These are phyloP conservation scores for Madoqua kirkii DNA, from an alignment of 2,113 vertebrate species.

Conservation along the genomic window DNA sequence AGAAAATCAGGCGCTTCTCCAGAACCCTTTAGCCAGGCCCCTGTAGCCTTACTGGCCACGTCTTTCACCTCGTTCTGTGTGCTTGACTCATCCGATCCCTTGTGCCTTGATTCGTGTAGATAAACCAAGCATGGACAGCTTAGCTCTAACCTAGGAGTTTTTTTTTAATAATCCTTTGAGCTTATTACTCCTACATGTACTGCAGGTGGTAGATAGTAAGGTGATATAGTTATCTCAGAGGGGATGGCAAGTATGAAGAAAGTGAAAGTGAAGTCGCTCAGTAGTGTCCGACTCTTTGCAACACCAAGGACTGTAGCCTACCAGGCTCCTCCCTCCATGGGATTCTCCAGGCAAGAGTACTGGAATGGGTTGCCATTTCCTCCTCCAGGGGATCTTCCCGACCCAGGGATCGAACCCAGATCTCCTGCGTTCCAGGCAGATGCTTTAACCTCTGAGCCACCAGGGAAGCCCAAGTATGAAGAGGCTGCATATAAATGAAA, in stretches of 20 bases:
- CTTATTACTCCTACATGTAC: neutral
- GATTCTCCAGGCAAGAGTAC: too few relatives aligned
- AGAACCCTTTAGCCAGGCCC: neutral
- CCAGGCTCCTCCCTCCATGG: too few relatives aligned
- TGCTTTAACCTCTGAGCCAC: too few relatives aligned
- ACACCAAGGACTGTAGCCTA: too few relatives aligned
- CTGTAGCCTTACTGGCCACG: neutral
- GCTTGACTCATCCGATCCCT: neutral
- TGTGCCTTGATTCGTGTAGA: neutral
- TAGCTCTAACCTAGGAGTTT: neutral
- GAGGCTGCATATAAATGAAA: neutral
- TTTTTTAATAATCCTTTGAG: neutral
- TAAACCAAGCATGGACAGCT: neutral
- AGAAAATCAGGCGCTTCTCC: neutral
- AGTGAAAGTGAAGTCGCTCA: too few relatives aligned
- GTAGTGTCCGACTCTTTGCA: rapidly evolving
- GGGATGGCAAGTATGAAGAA: neutral
- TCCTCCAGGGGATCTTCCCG: too few relatives aligned
- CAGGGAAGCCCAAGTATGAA: neutral
- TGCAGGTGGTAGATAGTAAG: neutral
- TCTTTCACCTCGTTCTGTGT: neutral
- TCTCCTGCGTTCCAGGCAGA: too few relatives aligned
- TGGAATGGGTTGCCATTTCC: too few relatives aligned
- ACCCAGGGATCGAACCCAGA: too few relatives aligned
- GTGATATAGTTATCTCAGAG: neutral